These are phyloP conservation scores for Auanema sp. DNA, from an alignment of 2,888 invertebrate genomes.

Conservation along the genomic window DNA sequence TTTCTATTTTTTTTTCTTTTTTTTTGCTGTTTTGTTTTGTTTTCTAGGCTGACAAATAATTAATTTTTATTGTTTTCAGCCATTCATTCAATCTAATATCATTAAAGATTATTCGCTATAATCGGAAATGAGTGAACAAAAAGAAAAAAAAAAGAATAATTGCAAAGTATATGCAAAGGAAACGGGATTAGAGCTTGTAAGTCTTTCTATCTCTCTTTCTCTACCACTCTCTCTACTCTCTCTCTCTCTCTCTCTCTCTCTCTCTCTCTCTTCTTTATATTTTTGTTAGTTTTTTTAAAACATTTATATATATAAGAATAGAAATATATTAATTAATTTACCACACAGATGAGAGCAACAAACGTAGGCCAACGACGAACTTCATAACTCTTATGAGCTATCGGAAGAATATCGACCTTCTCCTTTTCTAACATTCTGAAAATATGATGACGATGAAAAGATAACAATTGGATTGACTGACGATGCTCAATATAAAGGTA, in stretches of 20 bases:
- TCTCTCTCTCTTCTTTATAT: background rate
- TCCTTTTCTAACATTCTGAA: constrained; percentile 12
- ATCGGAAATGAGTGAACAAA: background rate
- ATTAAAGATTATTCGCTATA: constrained; percentile 2
- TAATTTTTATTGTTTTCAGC: background rate
- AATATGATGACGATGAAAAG: too few relatives aligned
- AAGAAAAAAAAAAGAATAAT: constrained; percentile 1
- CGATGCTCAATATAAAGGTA: too few relatives aligned
- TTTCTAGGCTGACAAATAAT: background rate
- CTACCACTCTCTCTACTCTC: background rate
- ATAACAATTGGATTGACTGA: too few relatives aligned
- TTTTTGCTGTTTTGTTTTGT: too few relatives aligned
- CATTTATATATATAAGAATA: constrained; percentile 1
- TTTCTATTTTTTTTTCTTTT: background rate
- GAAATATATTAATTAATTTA: constrained; percentile 19
- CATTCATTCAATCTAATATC: background rate
- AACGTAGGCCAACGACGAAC: constrained; percentile 41
- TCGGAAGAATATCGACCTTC: constrained; percentile 25
- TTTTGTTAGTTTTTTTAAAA: background rate
- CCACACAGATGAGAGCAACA: constrained; percentile 33
- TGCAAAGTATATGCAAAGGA: background rate
- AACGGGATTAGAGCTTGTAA: too few relatives aligned
- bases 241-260: constrained; percentile 4
- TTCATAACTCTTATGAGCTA: constrained; percentile 15
- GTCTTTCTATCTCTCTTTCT: too few relatives aligned